A percentile compares a stretch with the other conserved stretches of the same genome.
Conservation (phyloP, 2,888 invertebrate genomes). For the Lordiphosa andalusiaca region DNA sequence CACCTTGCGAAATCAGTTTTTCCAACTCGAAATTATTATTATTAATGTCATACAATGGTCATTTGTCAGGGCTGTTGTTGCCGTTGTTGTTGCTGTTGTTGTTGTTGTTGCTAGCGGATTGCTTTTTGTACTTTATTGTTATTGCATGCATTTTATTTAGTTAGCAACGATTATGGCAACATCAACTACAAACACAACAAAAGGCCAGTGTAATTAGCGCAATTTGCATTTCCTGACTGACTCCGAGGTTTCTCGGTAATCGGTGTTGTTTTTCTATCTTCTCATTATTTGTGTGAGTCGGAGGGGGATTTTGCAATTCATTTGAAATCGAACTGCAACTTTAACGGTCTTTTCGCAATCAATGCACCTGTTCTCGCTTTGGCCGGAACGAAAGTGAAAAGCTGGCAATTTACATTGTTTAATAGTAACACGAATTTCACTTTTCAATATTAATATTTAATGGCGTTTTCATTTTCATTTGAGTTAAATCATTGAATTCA, state of each 20-base stretch:
- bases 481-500: slow-evolving; percentile 4
- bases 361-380: slow-evolving; percentile 54
- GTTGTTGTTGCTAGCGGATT: slow-evolving; percentile 37
- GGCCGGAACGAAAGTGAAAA: slow-evolving; percentile 63
- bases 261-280: slow-evolving; percentile 10
- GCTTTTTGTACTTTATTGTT: slow-evolving; percentile 55
- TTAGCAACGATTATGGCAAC: slow-evolving; percentile 70
- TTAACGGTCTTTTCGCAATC: slow-evolving; percentile 66
- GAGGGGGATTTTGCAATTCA: slow-evolving; percentile 59
- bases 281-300: slow-evolving; percentile 20
- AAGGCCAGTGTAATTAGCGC: slow-evolving; percentile 67
- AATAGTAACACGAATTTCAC: slow-evolving; percentile 48
- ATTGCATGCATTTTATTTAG: slow-evolving; percentile 63
- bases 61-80: slow-evolving; percentile 60
- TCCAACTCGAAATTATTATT: slow-evolving; percentile 65
- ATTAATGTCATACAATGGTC: slow-evolving; percentile 71
- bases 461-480: slow-evolving; percentile 34
- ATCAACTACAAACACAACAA: slow-evolving; percentile 36
- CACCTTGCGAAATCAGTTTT: slow-evolving; percentile 54
- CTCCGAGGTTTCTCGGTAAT: slow-evolving; percentile 54
- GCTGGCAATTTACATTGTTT: slow-evolving; percentile 59
- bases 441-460: slow-evolving; percentile 60
- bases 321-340: slow-evolving; percentile 67
- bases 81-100: slow-evolving; percentile 34
- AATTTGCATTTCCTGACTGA: slow-evolving; percentile 73